Conservation (phyloP, 2,797 vertebrate genomes). For the Macroramphosus scolopax region DNA sequence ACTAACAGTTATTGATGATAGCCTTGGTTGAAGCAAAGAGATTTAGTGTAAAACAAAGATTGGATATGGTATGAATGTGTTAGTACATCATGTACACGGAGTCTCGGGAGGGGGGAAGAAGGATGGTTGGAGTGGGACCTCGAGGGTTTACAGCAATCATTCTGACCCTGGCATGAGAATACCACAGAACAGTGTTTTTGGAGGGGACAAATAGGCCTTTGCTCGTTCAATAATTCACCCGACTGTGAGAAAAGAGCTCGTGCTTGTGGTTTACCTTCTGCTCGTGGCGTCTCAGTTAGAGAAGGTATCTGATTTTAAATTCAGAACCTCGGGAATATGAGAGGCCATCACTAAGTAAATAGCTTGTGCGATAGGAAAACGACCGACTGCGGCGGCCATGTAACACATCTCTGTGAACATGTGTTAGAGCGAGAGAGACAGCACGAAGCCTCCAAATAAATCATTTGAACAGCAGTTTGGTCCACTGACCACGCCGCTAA, state of each 20-base stretch:
- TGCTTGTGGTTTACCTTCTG: neutral
- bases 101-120: neutral
- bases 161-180: neutral
- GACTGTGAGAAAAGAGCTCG: neutral
- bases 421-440: conserved; percentile 10
- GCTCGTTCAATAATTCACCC: neutral
- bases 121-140: neutral
- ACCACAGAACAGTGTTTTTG: neutral
- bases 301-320: conserved; percentile 21
- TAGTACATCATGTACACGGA: too few species aligned
- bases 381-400: too few species aligned
- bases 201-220: neutral
- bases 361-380: conserved; percentile 5
- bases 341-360: conserved; percentile 7
- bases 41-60: conserved; percentile 1
- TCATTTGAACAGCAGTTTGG: conserved; percentile 7
- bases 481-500: conserved; percentile 3
- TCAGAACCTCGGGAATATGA: conserved; percentile 20
- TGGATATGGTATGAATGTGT: conserved; percentile 1
- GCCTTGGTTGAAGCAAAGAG: neutral
- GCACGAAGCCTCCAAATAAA: conserved; percentile 17
- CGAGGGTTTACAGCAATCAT: too few species aligned
- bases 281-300: neutral
- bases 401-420: conserved; percentile 10
- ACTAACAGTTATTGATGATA: conserved; percentile 2